phyloP scores from a whole-genome alignment of 2,888 invertebrate species.

The Melinopterus prodromus region DNA sequence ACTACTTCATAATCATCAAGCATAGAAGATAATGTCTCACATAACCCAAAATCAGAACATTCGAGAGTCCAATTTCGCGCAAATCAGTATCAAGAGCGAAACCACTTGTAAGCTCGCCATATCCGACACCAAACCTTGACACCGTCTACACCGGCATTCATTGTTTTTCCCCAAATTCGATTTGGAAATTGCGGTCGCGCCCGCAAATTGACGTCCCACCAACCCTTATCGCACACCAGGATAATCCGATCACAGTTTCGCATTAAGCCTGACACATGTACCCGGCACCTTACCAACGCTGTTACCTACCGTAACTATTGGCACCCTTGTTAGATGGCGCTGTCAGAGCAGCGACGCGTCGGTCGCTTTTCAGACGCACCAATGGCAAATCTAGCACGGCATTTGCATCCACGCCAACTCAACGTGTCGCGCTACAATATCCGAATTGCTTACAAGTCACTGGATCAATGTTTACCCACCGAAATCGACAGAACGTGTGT shows the following conservation, averaged over 20 bases:
- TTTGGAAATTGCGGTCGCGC: neutral
- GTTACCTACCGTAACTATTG: neutral
- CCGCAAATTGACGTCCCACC: neutral
- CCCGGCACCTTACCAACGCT: neutral
- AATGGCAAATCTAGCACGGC: neutral
- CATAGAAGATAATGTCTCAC: too few relatives aligned
- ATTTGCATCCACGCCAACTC: neutral
- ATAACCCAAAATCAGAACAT: too few relatives aligned
- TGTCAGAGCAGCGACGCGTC: neutral
- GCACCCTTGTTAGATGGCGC: slow-evolving; percentile 4
- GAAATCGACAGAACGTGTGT: neutral
- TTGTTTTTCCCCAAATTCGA: slow-evolving; percentile 4
- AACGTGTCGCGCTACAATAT: neutral
- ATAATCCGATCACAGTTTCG: neutral
- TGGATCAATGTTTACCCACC: neutral
- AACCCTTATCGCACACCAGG: neutral
- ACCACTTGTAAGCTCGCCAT: too few relatives aligned
- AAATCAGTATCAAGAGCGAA: too few relatives aligned
- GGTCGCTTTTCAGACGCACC: neutral
- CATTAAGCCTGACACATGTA: neutral
- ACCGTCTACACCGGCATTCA: neutral
- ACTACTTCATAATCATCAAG: too few relatives aligned
- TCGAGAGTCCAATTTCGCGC: too few relatives aligned
- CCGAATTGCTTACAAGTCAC: neutral
- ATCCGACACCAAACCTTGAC: neutral